Evolutionary conservation across 1,140 invertebrate genomes (phyloP).

Genomic region (Gerris buenoi): DNA sequence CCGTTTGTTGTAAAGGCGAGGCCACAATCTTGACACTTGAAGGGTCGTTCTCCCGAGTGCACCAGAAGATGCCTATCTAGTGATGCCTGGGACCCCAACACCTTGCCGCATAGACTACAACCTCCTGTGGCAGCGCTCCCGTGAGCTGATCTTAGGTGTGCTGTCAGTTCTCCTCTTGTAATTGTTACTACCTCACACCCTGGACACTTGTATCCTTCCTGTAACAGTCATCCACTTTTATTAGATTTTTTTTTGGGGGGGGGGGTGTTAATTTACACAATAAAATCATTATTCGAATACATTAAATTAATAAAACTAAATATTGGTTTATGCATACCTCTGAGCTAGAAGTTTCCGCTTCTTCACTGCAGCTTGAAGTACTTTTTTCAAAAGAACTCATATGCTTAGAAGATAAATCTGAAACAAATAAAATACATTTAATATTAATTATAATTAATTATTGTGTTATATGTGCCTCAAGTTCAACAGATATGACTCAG

Average conservation of each 20-base stretch:
- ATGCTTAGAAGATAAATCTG: not conserved
- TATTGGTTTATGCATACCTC: not conserved
- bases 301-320: too few relatives aligned
- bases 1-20: conserved; percentile 76
- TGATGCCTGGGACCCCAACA: conserved; percentile 59
- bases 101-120: conserved; percentile 34
- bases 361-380: not conserved
- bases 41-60: conserved; percentile 56
- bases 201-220: conserved; percentile 31
- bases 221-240: too few relatives aligned
- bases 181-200: conserved; percentile 36
- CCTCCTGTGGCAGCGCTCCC: conserved; percentile 32
- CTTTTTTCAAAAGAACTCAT: not conserved
- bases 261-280: too few relatives aligned
- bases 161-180: conserved; percentile 39
- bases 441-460: too few relatives aligned
- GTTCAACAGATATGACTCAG: too few relatives aligned
- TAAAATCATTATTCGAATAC: too few relatives aligned
- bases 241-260: too few relatives aligned
- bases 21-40: conserved; percentile 62
- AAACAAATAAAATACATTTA: too few relatives aligned
- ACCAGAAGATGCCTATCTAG: conserved; percentile 56
- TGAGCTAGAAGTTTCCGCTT: not conserved
- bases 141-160: conserved; percentile 39
- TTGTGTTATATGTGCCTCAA: too few relatives aligned